Evolutionary conservation across 1,140 invertebrate species (phyloP).

Genomic region (Orchestia grillus): DNA sequence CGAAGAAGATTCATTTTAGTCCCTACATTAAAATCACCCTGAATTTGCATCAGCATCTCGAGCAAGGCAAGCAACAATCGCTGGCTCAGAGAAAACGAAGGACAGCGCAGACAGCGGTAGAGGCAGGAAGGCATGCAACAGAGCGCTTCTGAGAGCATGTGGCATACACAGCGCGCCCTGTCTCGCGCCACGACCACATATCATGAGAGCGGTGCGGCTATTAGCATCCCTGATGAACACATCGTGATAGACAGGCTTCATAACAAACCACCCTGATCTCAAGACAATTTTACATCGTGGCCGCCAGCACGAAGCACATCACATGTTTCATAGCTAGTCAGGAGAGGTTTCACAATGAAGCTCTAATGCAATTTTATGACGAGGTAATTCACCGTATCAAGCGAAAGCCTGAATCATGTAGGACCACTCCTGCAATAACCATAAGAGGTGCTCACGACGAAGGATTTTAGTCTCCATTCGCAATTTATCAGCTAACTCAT

Average conservation of each 20-base stretch:
- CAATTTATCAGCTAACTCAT: neutral
- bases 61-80: too few species aligned
- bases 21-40: too few species aligned
- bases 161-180: neutral
- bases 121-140: neutral
- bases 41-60: too few species aligned
- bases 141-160: neutral
- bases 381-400: neutral
- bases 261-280: neutral
- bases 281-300: neutral
- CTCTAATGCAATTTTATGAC: neutral
- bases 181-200: neutral
- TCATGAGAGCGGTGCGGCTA: neutral
- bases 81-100: too few species aligned
- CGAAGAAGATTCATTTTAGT: too few species aligned
- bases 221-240: neutral
- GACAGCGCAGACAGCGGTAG: too few species aligned
- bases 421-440: neutral
- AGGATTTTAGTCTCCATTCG: neutral
- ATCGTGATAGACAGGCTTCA: neutral
- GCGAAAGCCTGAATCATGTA: neutral
- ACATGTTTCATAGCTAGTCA: neutral
- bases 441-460: neutral
- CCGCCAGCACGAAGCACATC: neutral
- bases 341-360: neutral